A percentile compares a stretch with the other conserved stretches of the same genome.
Conservation (phyloP, 2,888 invertebrate genomes). For the Spilarctia lutea region DNA sequence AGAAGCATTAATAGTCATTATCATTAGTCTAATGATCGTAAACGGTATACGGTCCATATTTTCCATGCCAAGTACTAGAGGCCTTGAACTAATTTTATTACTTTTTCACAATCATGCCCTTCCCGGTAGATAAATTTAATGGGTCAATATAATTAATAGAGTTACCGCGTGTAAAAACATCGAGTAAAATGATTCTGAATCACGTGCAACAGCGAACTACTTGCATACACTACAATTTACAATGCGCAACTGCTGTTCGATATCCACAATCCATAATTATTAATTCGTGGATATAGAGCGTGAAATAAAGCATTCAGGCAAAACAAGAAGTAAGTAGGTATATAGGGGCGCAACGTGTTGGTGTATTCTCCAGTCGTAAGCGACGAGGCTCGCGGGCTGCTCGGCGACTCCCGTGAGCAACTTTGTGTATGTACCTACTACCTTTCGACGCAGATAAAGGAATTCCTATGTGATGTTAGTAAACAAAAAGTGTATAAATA, state of each 20-base stretch:
- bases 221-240: slow-evolving; percentile 33
- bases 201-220: slow-evolving; percentile 41
- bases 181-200: slow-evolving; percentile 56
- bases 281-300: slow-evolving; percentile 83
- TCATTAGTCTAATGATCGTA: background rate
- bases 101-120: slow-evolving; percentile 64
- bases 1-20: background rate
- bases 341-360: slow-evolving; percentile 77
- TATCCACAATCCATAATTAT: slow-evolving; percentile 76
- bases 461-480: slow-evolving; percentile 81
- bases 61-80: slow-evolving; percentile 28
- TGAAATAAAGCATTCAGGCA: slow-evolving; percentile 81
- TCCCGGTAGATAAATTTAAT: slow-evolving; percentile 62
- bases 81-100: slow-evolving; percentile 70
- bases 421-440: slow-evolving; percentile 44
- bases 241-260: slow-evolving; percentile 55
- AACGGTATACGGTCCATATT: background rate
- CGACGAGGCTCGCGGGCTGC: slow-evolving; percentile 64
- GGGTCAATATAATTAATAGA: slow-evolving; percentile 61
- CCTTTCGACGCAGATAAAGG: slow-evolving; percentile 65
- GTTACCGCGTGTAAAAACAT: slow-evolving; percentile 62
- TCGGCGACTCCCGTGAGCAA: slow-evolving; percentile 53
- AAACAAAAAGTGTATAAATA: slow-evolving; percentile 83
- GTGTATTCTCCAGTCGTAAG: slow-evolving; percentile 70
- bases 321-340: slow-evolving; percentile 78